Base-by-base conservation (phyloP, 2,113 vertebrate species). In the Mobula hypostoma region DNA sequence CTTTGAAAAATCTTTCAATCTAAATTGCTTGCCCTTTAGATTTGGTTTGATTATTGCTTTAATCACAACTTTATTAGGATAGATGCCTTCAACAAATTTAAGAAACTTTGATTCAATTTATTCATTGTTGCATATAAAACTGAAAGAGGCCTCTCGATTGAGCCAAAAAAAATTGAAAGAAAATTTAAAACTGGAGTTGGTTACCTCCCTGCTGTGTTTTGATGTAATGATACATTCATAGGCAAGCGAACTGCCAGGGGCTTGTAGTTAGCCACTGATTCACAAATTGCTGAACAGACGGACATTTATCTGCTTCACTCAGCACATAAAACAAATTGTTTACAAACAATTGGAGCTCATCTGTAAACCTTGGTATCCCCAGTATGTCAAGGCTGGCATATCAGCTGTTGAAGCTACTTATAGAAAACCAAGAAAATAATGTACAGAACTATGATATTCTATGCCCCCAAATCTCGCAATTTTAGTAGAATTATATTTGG, bases 311-410 rank as follows among this genome's bases (percentile, higher is more conserved):
- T 74, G 90, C 90, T 74, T 93, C 68, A 70, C 24, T 93, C 36
- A 93, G 36, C 90, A 74, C 90, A 93, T 93, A 72, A 93, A 93
- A 74, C 90, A 72, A 74, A 93, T 93, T 72, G 90, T 93, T 93
- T 93, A 93, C 90, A 93, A 93, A 93, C 90, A 93, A 93, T 93
- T 93, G 68, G 68, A 93, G 68, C 66, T 93, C 90, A 74, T 93
- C 90, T 93, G 68, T 74, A 93, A 72, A 74, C 48, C 70, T 74
- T 93, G 36, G 90, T 70, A 27, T 74, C 19, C 90, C 68, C 40
- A 68, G 36, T 48, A 74, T 48, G 68, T 68, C 8, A 74, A 21
- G 90, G 40, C 68, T 93, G 90, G 68, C 90, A 48, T 74, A 27
- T 93, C 90, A 93, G 90, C 32, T 72, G 90, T 48, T 93, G 19